Evolutionary conservation across 2,888 invertebrate species (phyloP), one percentile per base, ranked within the genome.

Genomic region (Dorcus parallelipipedus): DNA sequence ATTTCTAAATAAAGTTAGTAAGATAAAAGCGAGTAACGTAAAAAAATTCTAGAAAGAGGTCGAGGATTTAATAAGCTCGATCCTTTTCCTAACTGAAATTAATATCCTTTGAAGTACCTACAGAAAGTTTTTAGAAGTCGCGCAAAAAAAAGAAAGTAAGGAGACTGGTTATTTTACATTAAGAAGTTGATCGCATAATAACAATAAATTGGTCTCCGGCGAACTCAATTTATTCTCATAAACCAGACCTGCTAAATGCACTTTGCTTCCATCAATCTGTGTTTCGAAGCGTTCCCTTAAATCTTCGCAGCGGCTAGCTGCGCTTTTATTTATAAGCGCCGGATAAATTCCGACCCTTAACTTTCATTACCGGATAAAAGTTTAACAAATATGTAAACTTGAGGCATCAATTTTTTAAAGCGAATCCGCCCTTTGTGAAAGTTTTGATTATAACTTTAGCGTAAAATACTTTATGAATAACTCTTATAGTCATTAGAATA

Each of bases 231-330:
- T 66, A 66, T 66, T 66, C 62, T 66, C 64, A 64, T 66, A 62
- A 64, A 64, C 51, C 54, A 42, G 60, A 53, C 53, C 56, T 59
- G 60, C 64, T 65, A 66, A 64, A 66, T 63, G 66, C 66, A 66
- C 64, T 66, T 66, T 64, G 63, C 66, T 64, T 63, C 26, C 66
- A 66, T 66, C 66, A 66, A 66, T 66, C 66, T 66, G 64, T 66
- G 61, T 66, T 66, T 66, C 59, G 61, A 48, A 57, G 52, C 59
- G 40, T 49, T 42, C 53, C 56, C 64, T 61, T 52, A 63, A 64
- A 64, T 56, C 62, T 64, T 64, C 54, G 56, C 61, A 55, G 58
- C 61, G 55, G 59, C 56, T 38, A 49, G 53, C 26, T 33, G 26
- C 42, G 49, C 51, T 47, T 57, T 52, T 58, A 55, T 56, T 61